Base-by-base conservation (phyloP, 2,888 invertebrate genomes). In the Selenia dentaria region DNA sequence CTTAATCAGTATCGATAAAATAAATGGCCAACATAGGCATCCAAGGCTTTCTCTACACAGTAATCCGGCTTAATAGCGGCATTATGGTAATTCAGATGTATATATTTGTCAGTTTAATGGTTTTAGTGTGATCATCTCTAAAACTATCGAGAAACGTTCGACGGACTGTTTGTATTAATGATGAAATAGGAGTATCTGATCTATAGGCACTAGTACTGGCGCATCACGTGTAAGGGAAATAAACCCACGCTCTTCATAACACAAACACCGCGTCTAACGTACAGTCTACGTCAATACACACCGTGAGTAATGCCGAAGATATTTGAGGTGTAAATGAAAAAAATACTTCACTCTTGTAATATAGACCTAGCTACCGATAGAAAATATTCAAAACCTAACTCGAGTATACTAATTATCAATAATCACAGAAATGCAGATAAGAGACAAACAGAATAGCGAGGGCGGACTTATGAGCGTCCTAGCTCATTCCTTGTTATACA, bases 181-280 rank as follows among this genome's bases (percentile, higher is more conserved):
- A 53, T 36, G 16, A 35, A 43, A 47, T 51, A 45, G 22, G 28
- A 34, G 26, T 45, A 45, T 43, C 39, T 44, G 42, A 22, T 45
- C 35, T 32, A 34, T 48, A 31, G 27, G 64, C 26, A 37, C 27
- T 52, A 59, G 40, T 39, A 54, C 51, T 53, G 55, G 57, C 44
- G 63, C 60, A 72, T 80, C 74, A 77, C 74, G 72, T 69, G 74
- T 62, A 66, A 43, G 54, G 59, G 59, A 60, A 59, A 54, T 44
- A 59, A 67, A 49, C 78, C 78, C 75, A 82, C 79, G 79, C 76
- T 66, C 60, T 67, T 57, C 61, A 60, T 54, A 64, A 62, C 65
- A 62, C 66, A 68, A 68, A 63, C 62, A 68, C 63, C 65, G 67
- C 68, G 67, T 71, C 69, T 69, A 75, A 76, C 70, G 65, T 68